Conservation (phyloP, 2,888 invertebrate genomes). For the Lutraria lutraria region DNA sequence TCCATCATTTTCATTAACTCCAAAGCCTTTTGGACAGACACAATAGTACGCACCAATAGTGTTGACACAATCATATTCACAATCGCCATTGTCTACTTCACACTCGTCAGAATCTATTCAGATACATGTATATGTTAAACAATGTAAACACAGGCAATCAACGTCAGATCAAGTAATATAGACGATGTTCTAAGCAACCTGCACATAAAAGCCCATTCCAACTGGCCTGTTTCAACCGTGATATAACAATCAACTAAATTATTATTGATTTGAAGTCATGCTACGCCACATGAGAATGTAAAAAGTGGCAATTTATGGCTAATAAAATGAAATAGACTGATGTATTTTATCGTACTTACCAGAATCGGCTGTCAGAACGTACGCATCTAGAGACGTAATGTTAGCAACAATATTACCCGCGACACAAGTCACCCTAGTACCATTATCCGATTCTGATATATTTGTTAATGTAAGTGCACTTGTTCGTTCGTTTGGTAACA, state of each 20-base stretch:
- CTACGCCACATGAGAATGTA: background rate
- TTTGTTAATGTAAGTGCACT: background rate
- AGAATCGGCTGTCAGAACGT: background rate
- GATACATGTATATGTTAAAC: background rate
- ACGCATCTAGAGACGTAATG: conserved; percentile 14
- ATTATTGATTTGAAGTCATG: background rate
- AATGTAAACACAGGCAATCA: background rate
- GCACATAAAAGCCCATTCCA: background rate
- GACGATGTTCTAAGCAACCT: background rate
- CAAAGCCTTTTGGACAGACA: background rate
- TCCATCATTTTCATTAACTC: background rate
- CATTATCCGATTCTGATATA: conserved; percentile 5
- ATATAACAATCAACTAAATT: background rate
- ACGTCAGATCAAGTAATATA: background rate
- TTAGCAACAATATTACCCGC: conserved; percentile 33
- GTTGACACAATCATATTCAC: background rate
- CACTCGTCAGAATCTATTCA: background rate
- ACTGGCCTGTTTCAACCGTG: background rate
- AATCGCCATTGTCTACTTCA: background rate
- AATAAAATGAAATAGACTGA: background rate
- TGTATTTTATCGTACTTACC: background rate
- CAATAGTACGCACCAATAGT: background rate
- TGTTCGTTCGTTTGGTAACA: background rate
- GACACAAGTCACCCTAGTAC: background rate
- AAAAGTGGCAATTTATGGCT: background rate